Base-by-base conservation (phyloP, 2,888 invertebrate species). In the Cabera pusaria region DNA sequence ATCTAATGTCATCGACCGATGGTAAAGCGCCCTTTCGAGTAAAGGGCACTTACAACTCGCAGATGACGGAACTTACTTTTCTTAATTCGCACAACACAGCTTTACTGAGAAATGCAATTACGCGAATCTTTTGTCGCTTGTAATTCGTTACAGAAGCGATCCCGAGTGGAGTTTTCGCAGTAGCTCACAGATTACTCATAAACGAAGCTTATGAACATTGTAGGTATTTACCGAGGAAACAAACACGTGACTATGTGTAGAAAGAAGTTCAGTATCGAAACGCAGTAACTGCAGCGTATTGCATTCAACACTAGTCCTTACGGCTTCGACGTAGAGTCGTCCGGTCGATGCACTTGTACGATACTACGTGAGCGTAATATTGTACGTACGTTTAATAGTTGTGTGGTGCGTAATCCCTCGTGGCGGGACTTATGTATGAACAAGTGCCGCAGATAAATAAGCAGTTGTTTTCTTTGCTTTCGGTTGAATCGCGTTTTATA, bases 191-290 rank as follows among this genome's bases (percentile, higher is more conserved):
- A 39, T 32, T 39, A 39, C 32, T 31, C 32, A 38, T 31, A 10
- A 6, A 36, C 16, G 28, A 25, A 24, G 9, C 17, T 14, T 7
- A 32, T 27, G 12, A 32, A 38, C 25, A 21, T 20, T 26, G 25
- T 33, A 19, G 6, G 8, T 24, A 26, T 38, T 21, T 33, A 39
- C 23, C 11, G 19, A 33, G 23, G 27, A 28, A 33, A 39, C 16
- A 9, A 19, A 40, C 34, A 29, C 24, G 28, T 40, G 40, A 40
- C 9, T 10, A n/a, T 24, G 17, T 32, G 25, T 31, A 12, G 10
- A 3, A 10, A 9, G 16, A 20, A 8, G 10, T 11, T 35, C 16
- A 11, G 20, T 14, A 4, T 8, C 7, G 6, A 23, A 33, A 8
- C 3, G 22, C 14, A 22, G 1, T 22, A 38, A 11, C n/a, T 10